These are phyloP conservation scores for Camponotus pennsylvanicus DNA, from an alignment of 1,140 invertebrate species.

Conservation along the genomic window DNA sequence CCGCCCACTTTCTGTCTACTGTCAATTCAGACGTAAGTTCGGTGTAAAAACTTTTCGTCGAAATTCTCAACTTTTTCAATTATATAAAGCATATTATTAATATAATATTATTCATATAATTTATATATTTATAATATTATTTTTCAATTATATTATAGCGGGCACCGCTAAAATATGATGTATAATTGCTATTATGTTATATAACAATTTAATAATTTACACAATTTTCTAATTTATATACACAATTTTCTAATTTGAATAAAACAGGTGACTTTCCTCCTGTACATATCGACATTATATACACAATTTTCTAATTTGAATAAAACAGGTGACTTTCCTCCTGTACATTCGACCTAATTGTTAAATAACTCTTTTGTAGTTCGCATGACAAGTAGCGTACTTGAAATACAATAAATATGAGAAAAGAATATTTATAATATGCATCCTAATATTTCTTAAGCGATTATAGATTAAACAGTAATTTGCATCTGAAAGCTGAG, in stretches of 20 bases:
- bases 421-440: constrained; percentile 1
- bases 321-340: neutral
- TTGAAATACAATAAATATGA: neutral
- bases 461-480: constrained; percentile 12
- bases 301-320: neutral
- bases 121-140: too few relatives aligned
- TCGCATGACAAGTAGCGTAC: neutral
- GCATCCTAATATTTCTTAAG: constrained; percentile 15
- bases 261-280: neutral
- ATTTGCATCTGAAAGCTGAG: neutral
- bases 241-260: neutral
- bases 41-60: neutral
- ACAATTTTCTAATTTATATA: neutral
- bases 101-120: too few relatives aligned
- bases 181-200: neutral
- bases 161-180: neutral
- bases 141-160: too few relatives aligned
- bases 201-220: too few relatives aligned
- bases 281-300: neutral
- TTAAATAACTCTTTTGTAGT: neutral
- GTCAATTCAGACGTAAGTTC: constrained; percentile 93
- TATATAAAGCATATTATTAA: too few relatives aligned
- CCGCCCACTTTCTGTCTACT: constrained; percentile 95
- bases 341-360: neutral
- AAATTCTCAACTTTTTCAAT: neutral